These are phyloP conservation scores for Bombus pascuorum DNA, from an alignment of 1,140 invertebrate species.

Conservation along the genomic window DNA sequence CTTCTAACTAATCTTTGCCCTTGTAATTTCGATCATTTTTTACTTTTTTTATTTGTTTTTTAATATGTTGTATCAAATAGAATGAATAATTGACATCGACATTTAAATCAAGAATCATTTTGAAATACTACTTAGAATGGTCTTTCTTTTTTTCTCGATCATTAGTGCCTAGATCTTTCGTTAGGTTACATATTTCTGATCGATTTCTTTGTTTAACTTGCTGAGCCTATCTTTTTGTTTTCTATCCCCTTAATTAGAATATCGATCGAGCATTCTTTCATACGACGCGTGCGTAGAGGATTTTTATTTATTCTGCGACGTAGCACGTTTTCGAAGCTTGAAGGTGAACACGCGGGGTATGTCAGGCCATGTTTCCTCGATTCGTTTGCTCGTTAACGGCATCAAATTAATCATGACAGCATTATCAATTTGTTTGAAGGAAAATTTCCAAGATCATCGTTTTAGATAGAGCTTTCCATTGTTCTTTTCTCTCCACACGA, in stretches of 20 bases:
- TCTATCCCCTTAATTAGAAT: background rate
- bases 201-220: background rate
- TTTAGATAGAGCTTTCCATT: background rate
- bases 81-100: constrained; percentile 45
- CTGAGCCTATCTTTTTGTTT: background rate
- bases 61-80: background rate
- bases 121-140: background rate
- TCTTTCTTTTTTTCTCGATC: background rate
- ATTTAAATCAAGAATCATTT: constrained; percentile 34
- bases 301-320: constrained; percentile 17
- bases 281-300: constrained; percentile 28
- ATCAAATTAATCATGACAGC: background rate
- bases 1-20: background rate
- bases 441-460: constrained; percentile 6
- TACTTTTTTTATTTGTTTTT: constrained; percentile 2
- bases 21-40: background rate
- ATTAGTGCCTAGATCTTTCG: constrained; percentile 30
- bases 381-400: background rate
- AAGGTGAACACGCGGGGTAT: background rate
- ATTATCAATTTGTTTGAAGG: background rate
- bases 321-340: constrained; percentile 52
- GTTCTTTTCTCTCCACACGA: background rate
- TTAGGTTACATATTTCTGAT: constrained; percentile 6
- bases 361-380: background rate
- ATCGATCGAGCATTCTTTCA: constrained; percentile 10